Percentiles rank a stretch among this genome's conserved stretches.
phyloP scores from a whole-genome alignment of 2,888 invertebrate genomes.

The Orgyia antiqua region DNA sequence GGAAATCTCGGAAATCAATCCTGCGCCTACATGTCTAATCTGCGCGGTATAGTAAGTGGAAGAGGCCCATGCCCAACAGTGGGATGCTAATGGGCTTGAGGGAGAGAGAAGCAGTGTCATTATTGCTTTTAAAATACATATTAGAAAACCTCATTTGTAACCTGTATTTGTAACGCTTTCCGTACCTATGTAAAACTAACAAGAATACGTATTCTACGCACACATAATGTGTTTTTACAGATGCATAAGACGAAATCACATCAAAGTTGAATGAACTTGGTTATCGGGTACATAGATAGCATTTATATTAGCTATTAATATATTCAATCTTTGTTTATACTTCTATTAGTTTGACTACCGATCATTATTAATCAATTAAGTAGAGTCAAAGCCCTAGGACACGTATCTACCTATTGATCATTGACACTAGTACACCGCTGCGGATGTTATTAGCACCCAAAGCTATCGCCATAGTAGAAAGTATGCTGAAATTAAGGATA shows the following conservation, averaged over 20 bases:
- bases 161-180: too few relatives aligned
- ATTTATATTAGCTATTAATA: slow-evolving; percentile 12
- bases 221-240: slow-evolving; percentile 16
- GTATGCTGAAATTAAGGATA: slow-evolving; percentile 11
- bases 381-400: slow-evolving; percentile 28
- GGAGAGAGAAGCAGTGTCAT: too few relatives aligned
- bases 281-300: slow-evolving; percentile 15
- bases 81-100: too few relatives aligned
- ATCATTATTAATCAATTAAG: slow-evolving; percentile 21
- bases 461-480: slow-evolving; percentile 11
- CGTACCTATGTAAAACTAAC: too few relatives aligned
- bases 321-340: slow-evolving; percentile 21
- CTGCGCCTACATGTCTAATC: too few relatives aligned
- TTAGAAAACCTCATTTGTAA: too few relatives aligned
- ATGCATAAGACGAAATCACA: slow-evolving; percentile 10
- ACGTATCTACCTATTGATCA: too few relatives aligned
- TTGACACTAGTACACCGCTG: slow-evolving; percentile 27
- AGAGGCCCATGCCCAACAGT: too few relatives aligned
- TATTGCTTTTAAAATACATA: too few relatives aligned
- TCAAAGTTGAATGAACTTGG: slow-evolving; percentile 18
- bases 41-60: too few relatives aligned
- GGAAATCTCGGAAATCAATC: too few relatives aligned
- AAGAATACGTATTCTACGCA: slow-evolving; percentile 16
- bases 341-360: slow-evolving; percentile 14
- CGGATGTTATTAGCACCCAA: slow-evolving; percentile 2